Evolutionary conservation across 2,888 invertebrate genomes (phyloP).

Genomic region (Stenichneumon culpator): DNA sequence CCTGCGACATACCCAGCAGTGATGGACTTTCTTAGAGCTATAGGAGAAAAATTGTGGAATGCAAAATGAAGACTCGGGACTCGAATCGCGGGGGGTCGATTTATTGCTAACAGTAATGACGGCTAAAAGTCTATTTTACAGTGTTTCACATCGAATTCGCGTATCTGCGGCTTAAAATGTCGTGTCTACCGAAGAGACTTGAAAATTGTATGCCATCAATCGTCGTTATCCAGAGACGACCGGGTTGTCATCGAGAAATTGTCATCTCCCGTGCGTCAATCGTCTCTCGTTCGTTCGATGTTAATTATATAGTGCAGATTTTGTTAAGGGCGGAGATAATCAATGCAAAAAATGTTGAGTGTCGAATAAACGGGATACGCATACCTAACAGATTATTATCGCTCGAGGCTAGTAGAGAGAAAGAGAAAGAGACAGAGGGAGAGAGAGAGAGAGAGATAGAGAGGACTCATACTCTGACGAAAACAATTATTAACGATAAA

Average conservation of each 20-base stretch:
- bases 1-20: neutral
- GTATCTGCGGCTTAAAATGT: conserved; percentile 31
- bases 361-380: conserved; percentile 18
- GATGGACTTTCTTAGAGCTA: conserved; percentile 22
- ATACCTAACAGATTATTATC: conserved; percentile 56
- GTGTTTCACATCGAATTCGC: conserved; percentile 50
- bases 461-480: conserved; percentile 32
- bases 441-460: conserved; percentile 7
- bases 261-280: neutral
- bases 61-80: conserved; percentile 9
- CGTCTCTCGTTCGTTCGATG: conserved; percentile 7
- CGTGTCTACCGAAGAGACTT: conserved; percentile 32
- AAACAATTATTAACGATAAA: conserved; percentile 57
- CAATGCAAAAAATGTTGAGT: conserved; percentile 17
- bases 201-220: conserved; percentile 25
- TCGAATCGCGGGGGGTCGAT: conserved; percentile 32
- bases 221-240: neutral
- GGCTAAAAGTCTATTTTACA: conserved; percentile 62
- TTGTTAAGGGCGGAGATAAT: conserved; percentile 21
- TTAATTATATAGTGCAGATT: conserved; percentile 43
- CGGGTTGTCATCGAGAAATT: conserved; percentile 10
- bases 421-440: neutral
- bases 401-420: conserved; percentile 33
- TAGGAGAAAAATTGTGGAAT: conserved; percentile 10
- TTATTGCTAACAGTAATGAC: conserved; percentile 48